Evolutionary conservation across 2,888 invertebrate genomes (phyloP).

Genomic region (Epirrhoe alternata): DNA sequence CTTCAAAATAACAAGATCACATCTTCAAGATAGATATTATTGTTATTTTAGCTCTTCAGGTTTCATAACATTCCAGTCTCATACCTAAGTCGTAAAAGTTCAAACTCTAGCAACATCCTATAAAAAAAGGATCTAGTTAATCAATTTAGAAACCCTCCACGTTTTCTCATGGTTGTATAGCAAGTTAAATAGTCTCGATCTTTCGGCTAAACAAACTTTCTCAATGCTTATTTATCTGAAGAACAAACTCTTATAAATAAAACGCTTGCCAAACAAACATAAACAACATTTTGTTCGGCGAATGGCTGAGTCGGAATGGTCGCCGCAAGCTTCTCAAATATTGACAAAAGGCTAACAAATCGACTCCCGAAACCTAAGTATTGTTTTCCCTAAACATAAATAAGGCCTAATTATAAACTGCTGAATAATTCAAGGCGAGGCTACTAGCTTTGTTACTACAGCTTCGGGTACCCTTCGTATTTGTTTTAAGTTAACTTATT

Average conservation of each 20-base stretch:
- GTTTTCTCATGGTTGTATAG: neutral
- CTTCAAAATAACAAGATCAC: no score
- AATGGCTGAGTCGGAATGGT: constrained; percentile 41
- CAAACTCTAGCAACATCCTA: no score
- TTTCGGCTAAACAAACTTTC: constrained; percentile 2
- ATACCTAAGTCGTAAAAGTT: no score
- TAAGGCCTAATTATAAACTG: constrained; percentile 49
- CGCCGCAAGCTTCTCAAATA: constrained; percentile 48
- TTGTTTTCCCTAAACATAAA: constrained; percentile 53
- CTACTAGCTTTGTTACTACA: constrained; percentile 30
- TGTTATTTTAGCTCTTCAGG: no score
- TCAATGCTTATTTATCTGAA: constrained; percentile 2
- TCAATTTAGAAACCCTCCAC: neutral
- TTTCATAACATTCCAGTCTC: neutral
- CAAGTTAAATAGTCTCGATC: neutral
- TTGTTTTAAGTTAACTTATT: constrained; percentile 32
- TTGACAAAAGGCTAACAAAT: constrained; percentile 54
- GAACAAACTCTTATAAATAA: constrained; percentile 14
- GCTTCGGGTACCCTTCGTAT: constrained; percentile 27
- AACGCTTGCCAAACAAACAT: constrained; percentile 29
- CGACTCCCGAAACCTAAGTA: constrained; percentile 46
- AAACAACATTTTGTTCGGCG: constrained; percentile 41
- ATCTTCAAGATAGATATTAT: no score
- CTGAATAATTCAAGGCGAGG: constrained; percentile 50
- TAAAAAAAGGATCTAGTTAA: neutral